Base-by-base conservation (phyloP, 2,113 vertebrate species). In the Aegotheles bennettii region DNA sequence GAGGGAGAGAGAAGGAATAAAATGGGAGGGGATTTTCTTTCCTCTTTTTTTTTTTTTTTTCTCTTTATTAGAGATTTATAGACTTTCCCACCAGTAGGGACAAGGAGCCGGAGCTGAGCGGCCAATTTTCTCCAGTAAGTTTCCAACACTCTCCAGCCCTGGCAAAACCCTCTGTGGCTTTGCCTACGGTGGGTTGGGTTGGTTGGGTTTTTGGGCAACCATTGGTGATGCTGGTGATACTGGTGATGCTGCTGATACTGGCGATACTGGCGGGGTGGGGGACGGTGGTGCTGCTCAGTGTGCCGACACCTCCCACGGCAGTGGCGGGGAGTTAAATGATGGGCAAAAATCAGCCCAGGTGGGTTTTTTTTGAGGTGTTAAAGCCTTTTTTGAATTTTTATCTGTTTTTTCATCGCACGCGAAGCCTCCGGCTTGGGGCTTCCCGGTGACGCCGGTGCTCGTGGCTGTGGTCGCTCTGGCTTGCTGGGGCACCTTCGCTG, bases 61-160 rank as follows among this genome's bases (percentile, higher is more conserved):
- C 40, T 65, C 65, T 87, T 92, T 90, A 67, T 94, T 92, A 92
- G 89, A 85, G 93, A 77, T 89, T 92, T 78, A 61, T 79, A 87
- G 95, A 83, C 79, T 93, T 95, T 93, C 95, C 92, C 96, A 95
- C 89, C 93, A 90, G 94, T 87, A 81, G 77, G 84, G 87, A 96
- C 87, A 21, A 88, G 94, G 71, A 95, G 67, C 73, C 15, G 33
- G 83, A 92, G 85, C 88, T 0, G 36, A 65, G 77, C 43, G 1
- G 69, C 74, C 87, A 38, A 51, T 95, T 93, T 94, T 53, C 79
- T 79, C 11, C 94, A 74, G 96, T 79, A 86, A 95, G 87, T 94
- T 95, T 89, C 90, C 94, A 81, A 33, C 63, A 5, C 51, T 88
- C 80, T 76, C 68, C 26, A 53, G 60, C 83, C 82, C 40, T 68